These are phyloP conservation scores for Scolopax bukidnonensis DNA, from an alignment of 2,797 vertebrate genomes.

Conservation along the genomic window DNA sequence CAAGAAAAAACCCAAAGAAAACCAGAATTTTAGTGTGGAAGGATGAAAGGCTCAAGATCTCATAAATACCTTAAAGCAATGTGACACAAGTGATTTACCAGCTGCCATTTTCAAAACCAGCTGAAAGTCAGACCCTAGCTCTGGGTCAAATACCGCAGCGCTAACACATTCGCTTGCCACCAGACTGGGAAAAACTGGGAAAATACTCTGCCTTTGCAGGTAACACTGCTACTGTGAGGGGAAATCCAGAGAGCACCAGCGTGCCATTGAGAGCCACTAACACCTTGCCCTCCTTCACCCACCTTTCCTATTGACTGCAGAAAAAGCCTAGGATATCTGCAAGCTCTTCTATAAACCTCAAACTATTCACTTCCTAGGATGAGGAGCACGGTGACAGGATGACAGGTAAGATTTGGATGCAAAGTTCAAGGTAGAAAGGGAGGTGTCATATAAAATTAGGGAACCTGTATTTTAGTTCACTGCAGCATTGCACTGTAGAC, in stretches of 20 bases:
- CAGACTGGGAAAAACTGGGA: neutral
- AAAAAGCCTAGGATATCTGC: neutral
- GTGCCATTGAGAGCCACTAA: neutral
- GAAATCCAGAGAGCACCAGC: neutral
- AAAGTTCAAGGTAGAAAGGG: neutral
- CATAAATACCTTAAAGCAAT: neutral
- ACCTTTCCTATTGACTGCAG: neutral
- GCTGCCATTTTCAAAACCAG: neutral
- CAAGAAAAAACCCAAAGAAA: neutral
- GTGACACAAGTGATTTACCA: neutral
- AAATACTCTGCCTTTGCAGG: neutral
- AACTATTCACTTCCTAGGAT: neutral
- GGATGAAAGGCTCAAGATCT: neutral
- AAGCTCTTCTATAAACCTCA: neutral
- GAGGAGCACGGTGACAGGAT: neutral
- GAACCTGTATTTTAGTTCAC: neutral
- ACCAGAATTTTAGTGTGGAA: neutral
- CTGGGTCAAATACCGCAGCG: neutral
- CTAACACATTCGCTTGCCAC: fast-evolving
- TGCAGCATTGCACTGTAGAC: neutral
- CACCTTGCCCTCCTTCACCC: fast-evolving
- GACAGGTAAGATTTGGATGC: neutral
- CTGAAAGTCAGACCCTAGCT: neutral
- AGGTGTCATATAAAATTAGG: neutral
- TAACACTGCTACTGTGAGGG: neutral